phyloP scores from a whole-genome alignment of 2,888 invertebrate genomes.

The Brachynemurus nebulosus region DNA sequence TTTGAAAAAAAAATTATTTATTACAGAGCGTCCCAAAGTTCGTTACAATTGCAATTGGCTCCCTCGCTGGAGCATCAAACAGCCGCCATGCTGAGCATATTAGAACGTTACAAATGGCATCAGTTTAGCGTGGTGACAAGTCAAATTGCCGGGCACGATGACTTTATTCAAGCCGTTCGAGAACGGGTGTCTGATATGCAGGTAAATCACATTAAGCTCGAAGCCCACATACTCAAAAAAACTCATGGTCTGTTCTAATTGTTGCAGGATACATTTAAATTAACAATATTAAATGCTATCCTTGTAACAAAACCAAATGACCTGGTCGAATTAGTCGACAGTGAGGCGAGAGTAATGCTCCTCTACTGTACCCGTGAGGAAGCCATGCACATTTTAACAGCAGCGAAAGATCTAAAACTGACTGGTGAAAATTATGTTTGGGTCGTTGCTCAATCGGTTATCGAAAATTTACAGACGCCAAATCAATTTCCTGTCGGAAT shows the following conservation, averaged over 20 bases:
- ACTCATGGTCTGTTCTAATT: no score
- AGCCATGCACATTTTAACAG: constrained; percentile 66
- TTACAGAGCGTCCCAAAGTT: constrained; percentile 64
- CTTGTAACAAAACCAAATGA: constrained; percentile 66
- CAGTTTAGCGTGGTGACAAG: constrained; percentile 90
- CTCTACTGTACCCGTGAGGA: constrained; percentile 82
- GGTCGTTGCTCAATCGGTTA: constrained; percentile 92
- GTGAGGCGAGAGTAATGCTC: constrained; percentile 85
- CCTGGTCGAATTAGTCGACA: constrained; percentile 68
- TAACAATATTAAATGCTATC: constrained; percentile 76
- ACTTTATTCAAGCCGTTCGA: constrained; percentile 87
- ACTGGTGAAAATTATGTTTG: constrained; percentile 90
- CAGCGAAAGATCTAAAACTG: constrained; percentile 60
- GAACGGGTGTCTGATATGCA: constrained; percentile 77
- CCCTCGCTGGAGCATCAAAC: constrained; percentile 95
- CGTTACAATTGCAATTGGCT: constrained; percentile 83
- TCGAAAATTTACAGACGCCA: constrained; percentile 63
- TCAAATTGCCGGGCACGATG: constrained; percentile 87
- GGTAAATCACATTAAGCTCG: constrained; percentile 32
- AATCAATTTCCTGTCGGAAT: constrained; percentile 80
- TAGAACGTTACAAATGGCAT: constrained; percentile 93
- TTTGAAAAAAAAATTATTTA: no score
- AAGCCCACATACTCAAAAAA: no score
- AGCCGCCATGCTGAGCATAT: constrained; percentile 86
- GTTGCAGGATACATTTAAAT: constrained; percentile 49